phyloP scores from a whole-genome alignment of 2,113 vertebrate genomes.

The Coregonus clupeaformis region DNA sequence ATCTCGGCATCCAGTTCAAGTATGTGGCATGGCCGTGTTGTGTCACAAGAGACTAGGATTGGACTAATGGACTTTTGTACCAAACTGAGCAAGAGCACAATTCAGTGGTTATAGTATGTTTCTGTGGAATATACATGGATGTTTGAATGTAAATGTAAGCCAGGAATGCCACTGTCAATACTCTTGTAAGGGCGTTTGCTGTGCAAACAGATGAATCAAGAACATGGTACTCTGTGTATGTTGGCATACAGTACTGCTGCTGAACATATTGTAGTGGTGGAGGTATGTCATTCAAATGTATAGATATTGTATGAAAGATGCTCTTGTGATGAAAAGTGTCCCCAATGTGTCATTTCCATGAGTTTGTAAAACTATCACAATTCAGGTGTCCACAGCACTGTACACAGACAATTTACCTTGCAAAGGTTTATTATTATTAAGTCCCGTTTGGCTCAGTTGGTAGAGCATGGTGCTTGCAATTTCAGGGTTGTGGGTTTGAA shows the following conservation, averaged over 20 bases:
- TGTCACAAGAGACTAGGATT: neutral
- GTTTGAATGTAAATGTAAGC: neutral
- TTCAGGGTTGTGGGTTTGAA: too few relatives aligned
- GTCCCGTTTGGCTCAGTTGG: too few relatives aligned
- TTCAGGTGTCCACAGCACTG: neutral
- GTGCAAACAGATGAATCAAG: neutral
- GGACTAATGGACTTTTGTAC: neutral
- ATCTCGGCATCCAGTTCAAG: too few relatives aligned
- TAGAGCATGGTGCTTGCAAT: too few relatives aligned
- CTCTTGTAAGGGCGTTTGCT: neutral
- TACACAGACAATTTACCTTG: neutral
- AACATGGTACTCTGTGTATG: neutral
- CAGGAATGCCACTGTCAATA: neutral
- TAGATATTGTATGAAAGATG: neutral
- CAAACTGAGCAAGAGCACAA: neutral
- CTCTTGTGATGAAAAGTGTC: neutral
- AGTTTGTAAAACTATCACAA: neutral
- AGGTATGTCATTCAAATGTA: too few relatives aligned
- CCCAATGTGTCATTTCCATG: neutral
- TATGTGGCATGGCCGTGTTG: too few relatives aligned
- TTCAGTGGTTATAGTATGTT: neutral
- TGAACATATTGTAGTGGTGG: neutral
- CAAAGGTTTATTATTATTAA: slow-evolving; percentile 4
- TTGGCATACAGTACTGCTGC: neutral
- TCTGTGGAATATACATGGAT: neutral